A percentile compares a stretch with the other conserved stretches of the same genome.
Evolutionary conservation across 2,888 invertebrate species (phyloP).

Genomic region (Shargacucullia verbasci): DNA sequence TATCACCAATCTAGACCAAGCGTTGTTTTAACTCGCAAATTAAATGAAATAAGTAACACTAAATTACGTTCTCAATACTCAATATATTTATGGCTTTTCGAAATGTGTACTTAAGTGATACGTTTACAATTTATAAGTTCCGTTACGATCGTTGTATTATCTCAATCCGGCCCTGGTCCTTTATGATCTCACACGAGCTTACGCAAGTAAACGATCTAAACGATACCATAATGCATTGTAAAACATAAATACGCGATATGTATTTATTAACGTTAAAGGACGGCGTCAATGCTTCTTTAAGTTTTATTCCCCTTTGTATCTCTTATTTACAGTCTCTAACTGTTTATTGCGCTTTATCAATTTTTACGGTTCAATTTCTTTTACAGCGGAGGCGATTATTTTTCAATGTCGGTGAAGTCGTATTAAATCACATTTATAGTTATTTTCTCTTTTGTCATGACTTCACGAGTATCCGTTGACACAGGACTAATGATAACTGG

Average conservation of each 20-base stretch:
- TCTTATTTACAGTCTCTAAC: conserved; percentile 27
- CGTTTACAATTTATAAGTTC: not conserved
- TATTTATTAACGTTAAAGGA: conserved; percentile 54
- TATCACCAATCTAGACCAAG: too few species aligned
- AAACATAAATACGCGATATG: conserved; percentile 52
- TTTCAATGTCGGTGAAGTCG: conserved; percentile 30
- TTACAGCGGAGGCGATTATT: conserved; percentile 25
- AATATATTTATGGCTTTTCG: too few species aligned
- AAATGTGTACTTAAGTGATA: too few species aligned
- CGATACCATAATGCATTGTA: conserved; percentile 53
- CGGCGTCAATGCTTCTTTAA: conserved; percentile 48
- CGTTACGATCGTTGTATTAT: not conserved
- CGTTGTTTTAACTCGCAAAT: too few species aligned
- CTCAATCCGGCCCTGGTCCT: conserved; percentile 34
- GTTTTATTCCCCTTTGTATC: conserved; percentile 53
- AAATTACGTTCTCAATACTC: too few species aligned
- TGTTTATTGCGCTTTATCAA: conserved; percentile 51
- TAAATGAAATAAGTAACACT: too few species aligned
- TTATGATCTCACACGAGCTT: conserved; percentile 64
- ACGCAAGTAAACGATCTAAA: conserved; percentile 61
- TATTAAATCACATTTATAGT: conserved; percentile 37
- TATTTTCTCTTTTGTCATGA: conserved; percentile 38
- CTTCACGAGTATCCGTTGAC: conserved; percentile 49
- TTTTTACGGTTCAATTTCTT: conserved; percentile 49
- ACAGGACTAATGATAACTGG: conserved; percentile 62